A percentile compares a stretch with the other conserved stretches of the same genome.
Conservation (phyloP, 2,113 vertebrate species). For the Aphelocoma coerulescens region DNA sequence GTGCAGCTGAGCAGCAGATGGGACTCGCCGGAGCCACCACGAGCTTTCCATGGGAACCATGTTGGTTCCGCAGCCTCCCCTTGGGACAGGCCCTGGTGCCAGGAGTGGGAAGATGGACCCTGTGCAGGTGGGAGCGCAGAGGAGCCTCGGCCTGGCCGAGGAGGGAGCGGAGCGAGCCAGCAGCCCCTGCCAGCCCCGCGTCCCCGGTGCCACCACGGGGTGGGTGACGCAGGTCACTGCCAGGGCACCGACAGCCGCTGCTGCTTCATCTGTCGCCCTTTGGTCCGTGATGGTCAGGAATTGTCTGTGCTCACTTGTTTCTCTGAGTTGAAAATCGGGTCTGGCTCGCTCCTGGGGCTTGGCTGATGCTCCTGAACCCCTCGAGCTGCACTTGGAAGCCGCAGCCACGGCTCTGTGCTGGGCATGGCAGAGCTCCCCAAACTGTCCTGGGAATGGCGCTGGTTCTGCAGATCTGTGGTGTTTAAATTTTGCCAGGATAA, state of each 20-base stretch:
- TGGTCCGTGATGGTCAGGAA: not conserved
- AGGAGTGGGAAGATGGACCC: not conserved
- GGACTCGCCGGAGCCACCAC: fast-evolving
- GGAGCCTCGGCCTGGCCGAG: not conserved
- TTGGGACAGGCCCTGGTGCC: not conserved
- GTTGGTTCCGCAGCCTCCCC: not conserved
- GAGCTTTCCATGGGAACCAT: not conserved
- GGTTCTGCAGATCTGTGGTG: not conserved
- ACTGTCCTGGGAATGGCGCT: not conserved
- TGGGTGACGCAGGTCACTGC: not conserved
- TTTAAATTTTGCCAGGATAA: not conserved
- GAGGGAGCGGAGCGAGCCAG: not conserved
- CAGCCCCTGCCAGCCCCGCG: not conserved
- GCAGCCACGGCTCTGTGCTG: fast-evolving
- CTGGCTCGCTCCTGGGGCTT: not conserved
- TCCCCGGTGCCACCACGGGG: not conserved
- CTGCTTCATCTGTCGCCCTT: not conserved
- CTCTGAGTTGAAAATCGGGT: fast-evolving
- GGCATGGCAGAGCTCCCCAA: not conserved
- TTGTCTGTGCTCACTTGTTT: not conserved
- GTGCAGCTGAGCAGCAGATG: not conserved
- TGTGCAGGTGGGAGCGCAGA: fast-evolving
- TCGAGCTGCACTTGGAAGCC: not conserved
- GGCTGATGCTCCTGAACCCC: not conserved
- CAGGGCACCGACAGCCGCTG: not conserved